These are phyloP conservation scores for Notamacropus eugenii DNA, from an alignment of 2,797 vertebrate genomes.

Conservation along the genomic window DNA sequence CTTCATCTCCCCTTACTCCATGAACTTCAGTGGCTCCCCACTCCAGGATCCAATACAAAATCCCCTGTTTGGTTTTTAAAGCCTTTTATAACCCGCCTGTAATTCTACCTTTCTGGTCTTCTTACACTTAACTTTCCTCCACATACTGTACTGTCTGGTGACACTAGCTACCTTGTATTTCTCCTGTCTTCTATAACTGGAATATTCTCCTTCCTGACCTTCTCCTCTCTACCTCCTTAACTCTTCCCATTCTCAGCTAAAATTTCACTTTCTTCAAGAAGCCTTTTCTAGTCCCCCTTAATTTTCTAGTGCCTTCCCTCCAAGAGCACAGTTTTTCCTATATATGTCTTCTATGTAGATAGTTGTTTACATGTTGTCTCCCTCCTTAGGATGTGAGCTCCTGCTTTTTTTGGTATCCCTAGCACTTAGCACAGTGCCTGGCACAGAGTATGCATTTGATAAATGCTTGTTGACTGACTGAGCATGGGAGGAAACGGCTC, in stretches of 20 bases:
- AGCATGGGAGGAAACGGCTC: not conserved
- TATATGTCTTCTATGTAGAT: not conserved
- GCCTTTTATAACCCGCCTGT: not conserved
- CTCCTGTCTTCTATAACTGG: not conserved
- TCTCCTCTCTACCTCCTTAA: too few relatives aligned
- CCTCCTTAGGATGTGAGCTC: not conserved
- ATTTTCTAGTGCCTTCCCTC: not conserved
- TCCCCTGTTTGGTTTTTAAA: not conserved
- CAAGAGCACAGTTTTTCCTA: not conserved
- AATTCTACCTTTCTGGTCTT: not conserved
- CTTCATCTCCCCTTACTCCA: not conserved
- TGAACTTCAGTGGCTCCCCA: not conserved
- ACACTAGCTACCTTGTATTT: not conserved
- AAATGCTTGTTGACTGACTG: not conserved
- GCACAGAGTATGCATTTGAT: not conserved
- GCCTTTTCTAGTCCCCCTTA: not conserved
- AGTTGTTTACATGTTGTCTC: not conserved
- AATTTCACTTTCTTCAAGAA: not conserved
- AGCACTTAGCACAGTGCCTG: not conserved
- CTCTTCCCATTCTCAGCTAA: not conserved
- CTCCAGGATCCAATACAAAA: not conserved
- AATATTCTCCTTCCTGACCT: not conserved
- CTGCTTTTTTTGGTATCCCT: not conserved
- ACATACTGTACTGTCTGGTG: not conserved
- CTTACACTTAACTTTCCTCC: not conserved